A percentile compares a stretch with the other conserved stretches of the same genome.
phyloP scores from a whole-genome alignment of 2,888 invertebrate genomes.

The Napeogenes sylphis region DNA sequence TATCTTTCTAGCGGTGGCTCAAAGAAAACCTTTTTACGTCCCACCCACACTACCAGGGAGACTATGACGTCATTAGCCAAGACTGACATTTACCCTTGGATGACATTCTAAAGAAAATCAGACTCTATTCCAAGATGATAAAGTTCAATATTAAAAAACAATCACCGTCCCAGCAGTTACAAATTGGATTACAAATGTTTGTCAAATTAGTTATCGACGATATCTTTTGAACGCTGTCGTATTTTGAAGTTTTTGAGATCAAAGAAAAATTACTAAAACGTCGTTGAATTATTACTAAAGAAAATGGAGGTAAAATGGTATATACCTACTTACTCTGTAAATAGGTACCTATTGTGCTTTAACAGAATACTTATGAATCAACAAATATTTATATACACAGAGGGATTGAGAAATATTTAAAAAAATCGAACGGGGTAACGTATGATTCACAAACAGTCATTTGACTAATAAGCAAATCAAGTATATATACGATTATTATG shows the following conservation, averaged over 20 bases:
- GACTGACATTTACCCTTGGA: slow-evolving; percentile 29
- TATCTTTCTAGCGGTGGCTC: neutral
- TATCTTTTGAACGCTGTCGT: slow-evolving; percentile 10
- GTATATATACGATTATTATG: too few relatives aligned
- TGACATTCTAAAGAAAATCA: slow-evolving; percentile 10
- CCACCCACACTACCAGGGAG: slow-evolving; percentile 18
- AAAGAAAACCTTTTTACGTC: slow-evolving; percentile 24
- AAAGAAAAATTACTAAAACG: too few relatives aligned
- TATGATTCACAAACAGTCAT: too few relatives aligned
- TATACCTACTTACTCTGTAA: too few relatives aligned
- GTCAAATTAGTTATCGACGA: slow-evolving; percentile 17
- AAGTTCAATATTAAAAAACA: slow-evolving; percentile 4
- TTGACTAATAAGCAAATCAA: too few relatives aligned
- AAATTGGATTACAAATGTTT: slow-evolving; percentile 29
- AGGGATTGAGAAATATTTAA: too few relatives aligned
- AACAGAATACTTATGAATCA: too few relatives aligned
- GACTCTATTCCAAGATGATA: neutral
- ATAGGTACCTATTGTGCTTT: too few relatives aligned
- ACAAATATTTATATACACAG: too few relatives aligned
- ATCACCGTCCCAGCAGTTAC: slow-evolving; percentile 10
- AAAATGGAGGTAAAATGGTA: too few relatives aligned
- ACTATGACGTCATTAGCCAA: slow-evolving; percentile 30
- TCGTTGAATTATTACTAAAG: too few relatives aligned
- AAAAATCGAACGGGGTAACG: too few relatives aligned
- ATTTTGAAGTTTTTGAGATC: neutral